Evolutionary conservation across 2,888 invertebrate species (phyloP), one percentile per base, ranked within the genome.

Genomic region (Tanytarsus gracilentus): DNA sequence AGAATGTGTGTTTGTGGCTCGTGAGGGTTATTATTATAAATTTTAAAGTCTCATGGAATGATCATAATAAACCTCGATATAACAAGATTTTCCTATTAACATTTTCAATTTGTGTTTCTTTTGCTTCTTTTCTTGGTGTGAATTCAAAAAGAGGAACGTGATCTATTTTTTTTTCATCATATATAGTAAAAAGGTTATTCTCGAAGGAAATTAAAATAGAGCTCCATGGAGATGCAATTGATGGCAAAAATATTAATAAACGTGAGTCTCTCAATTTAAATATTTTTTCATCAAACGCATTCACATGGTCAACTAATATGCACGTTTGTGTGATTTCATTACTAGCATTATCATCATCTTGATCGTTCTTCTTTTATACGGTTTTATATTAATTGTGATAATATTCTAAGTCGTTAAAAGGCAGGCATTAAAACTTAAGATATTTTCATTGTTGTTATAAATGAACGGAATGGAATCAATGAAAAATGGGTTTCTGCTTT

Each of bases 381-480:
- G n/a, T 36, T 36, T 36, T 36, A 36, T 14, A 16, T 40, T 11
- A 8, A 48, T 56, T n/a, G 16, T 40, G 40, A 11, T 44, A 18
- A 29, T 30, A 29, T 26, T 48, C 23, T 58, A 58, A 56, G 40
- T 58, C 30, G 48, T 58, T 48, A 26, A 58, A 58, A 58, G 58
- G 58, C 58, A 58, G 58, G 58, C 58, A 27, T 58, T 58, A 58
- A 58, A 58, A 58, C 44, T 58, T 58, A 58, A 58, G 48, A 26
- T 58, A 58, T 58, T 48, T 56, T n/a, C n/a, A n/a, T n/a, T 33
- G 58, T 48, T 26, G 58, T 58, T 44, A 44, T 18, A 48, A 58
- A 58, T 58, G 58, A 58, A 58, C 48, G 58, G 58, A 58, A 40
- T 58, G 58, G 58, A 11, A 58, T 26, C 30, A 58, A 58, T 58